Evolutionary conservation across 2,888 invertebrate species (phyloP), one percentile per base, ranked within the genome.

Genomic region (Heliconius aoede): DNA sequence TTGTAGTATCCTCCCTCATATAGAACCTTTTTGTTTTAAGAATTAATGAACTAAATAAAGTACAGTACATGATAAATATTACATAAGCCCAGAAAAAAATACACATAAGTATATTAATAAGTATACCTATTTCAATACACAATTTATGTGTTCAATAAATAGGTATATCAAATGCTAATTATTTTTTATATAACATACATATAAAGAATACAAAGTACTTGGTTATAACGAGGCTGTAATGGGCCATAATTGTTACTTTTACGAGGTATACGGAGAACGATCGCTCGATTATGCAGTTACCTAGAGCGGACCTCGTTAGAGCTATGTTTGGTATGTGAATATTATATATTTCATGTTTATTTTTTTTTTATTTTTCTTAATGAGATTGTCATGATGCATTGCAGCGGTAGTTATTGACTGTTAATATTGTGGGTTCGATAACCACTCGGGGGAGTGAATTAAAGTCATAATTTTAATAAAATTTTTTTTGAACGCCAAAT

Each of bases 191-290:
- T n/a, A n/a, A 72, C 13, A 72, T 24, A 26, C 21, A 40, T 26
- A 32, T 40, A 72, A 72, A 72, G 28, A 61, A 61, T n/a, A 40
- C 40, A 36, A 64, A n/a, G n/a, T 9, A 32, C 72, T 64, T 51
- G 69, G 74, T 76, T 58, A 78, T 60, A 64, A 77, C 60, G 69
- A 73, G 28, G 26, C 72, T 62, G 68, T 74, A 73, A 74, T 74
- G 65, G 72, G n/a, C 69, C 72, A 68, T 78, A 64, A 74, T 64
- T 76, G 74, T 73, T 79, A 64, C 71, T 72, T 79, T 80, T 74
- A 80, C 76, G 72, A 73, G 61, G 64, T 65, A 28, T 46, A 58
- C 51, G 58, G 73, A 60, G 77, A 73, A 77, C 73, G 77, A 60
- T 51, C 69, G 64, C 24, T 21, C 69, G 26, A 73, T 61, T 75